Base-by-base conservation (phyloP, 2,888 invertebrate species). In the Ceratothoa steindachneri region DNA sequence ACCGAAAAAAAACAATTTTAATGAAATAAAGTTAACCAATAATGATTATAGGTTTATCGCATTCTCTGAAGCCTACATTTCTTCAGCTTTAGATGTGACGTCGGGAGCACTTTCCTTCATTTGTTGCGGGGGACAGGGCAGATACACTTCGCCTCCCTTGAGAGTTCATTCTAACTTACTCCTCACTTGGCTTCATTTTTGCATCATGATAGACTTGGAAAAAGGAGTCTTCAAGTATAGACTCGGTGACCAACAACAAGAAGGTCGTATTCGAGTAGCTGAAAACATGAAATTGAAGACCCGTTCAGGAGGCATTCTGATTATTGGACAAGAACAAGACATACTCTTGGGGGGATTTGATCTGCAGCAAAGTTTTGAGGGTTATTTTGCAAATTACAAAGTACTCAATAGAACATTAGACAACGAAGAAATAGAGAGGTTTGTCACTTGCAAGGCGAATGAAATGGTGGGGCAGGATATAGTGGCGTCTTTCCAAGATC, bases 301-400 rank as follows among this genome's bases (percentile, higher is more conserved):
- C 22, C 30, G 31, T 29, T 71, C 73, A 22, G 75, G 75, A 24
- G 78, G 78, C 15, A 64, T 69, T 1, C 64, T 78, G 27, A 1
- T 78, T 9, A 22, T 75, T 22, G 78, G 78, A 0, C 78, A 78
- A 53, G 75, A 78, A 29, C 78, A 78, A 53, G 78, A 78, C 31
- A 24, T 72, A n/a, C 30, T 55, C 22, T 71, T 71, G 1, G 73
- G 66, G n/a, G 73, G 73, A 2, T 75, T 78, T 30, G 71, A 24
- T 52, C 19, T 73, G 1, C 69, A 67, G 5, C 78, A 78, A 66
- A 73, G 69, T 28, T 75, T 73, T 30, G 71, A 75, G 29, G 78
- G 75, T 0, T 30, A 52, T 19, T n/a, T 78, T 2, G 75, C 74
- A 7, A 66, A 60, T 24, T 65, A 74, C 9, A 3, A 67, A n/a